Percentiles rank a stretch among this genome's conserved stretches.
These are phyloP conservation scores for Neolamprologus longior DNA, from an alignment of 2,113 vertebrate species.

Conservation along the genomic window DNA sequence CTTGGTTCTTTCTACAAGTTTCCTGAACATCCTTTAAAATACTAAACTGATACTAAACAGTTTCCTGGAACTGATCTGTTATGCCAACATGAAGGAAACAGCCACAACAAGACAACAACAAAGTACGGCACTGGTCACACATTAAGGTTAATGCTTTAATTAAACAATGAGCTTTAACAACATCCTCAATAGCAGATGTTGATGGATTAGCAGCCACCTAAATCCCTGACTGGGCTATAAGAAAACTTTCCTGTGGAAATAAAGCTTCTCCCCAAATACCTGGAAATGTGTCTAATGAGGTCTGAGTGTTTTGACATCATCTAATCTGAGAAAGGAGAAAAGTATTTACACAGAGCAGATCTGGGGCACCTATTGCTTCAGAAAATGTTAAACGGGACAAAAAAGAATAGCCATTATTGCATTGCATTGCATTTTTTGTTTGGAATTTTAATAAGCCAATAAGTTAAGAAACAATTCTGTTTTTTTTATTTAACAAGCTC, in stretches of 20 bases:
- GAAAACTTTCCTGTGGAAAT: background rate
- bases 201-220: background rate
- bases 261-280: background rate
- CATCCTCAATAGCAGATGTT: background rate
- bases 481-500: background rate
- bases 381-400: background rate
- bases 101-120: background rate
- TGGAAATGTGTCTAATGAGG: background rate
- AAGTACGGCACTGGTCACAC: background rate
- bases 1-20: background rate
- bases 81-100: background rate
- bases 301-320: fast-evolving
- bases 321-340: background rate
- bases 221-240: background rate
- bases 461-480: background rate
- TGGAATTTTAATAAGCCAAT: background rate
- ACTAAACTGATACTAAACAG: background rate
- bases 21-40: background rate
- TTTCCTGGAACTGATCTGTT: background rate
- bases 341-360: background rate
- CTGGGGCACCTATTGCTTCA: background rate
- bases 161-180: background rate
- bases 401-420: background rate
- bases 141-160: background rate
- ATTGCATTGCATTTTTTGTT: background rate